Conservation (phyloP, 2,797 vertebrate genomes). For the Pelobates cultripes region DNA sequence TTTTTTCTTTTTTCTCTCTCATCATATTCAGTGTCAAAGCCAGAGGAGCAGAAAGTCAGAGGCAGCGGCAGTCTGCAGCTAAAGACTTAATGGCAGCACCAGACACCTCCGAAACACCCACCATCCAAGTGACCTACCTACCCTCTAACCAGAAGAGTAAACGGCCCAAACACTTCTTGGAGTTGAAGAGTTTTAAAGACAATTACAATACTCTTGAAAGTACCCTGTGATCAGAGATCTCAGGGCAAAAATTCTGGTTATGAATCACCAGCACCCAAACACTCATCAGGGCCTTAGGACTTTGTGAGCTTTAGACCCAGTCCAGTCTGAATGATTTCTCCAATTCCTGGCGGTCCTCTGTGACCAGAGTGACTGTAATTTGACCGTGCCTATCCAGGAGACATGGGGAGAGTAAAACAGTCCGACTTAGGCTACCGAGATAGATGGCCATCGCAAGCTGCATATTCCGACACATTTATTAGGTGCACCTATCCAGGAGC, state of each 20-base stretch:
- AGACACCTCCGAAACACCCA: constrained; percentile 72
- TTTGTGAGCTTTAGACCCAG: background rate
- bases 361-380: background rate
- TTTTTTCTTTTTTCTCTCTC: constrained; percentile 1
- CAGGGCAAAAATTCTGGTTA: background rate
- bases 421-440: background rate
- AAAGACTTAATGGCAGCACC: constrained; percentile 85
- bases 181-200: constrained; percentile 97
- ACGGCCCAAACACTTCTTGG: constrained; percentile 90
- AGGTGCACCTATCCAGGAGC: too few relatives aligned
- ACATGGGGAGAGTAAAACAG: background rate
- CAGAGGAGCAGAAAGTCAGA: constrained; percentile 73
- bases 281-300: background rate
- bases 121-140: constrained; percentile 91
- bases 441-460: background rate
- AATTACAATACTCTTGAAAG: constrained; percentile 97
- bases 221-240: constrained; percentile 74
- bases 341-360: too few relatives aligned
- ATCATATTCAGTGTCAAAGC: constrained; percentile 77
- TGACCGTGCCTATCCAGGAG: background rate
- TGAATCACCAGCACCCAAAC: background rate
- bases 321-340: background rate
- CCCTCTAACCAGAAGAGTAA: constrained; percentile 90
- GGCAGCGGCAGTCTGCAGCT: constrained; percentile 89
- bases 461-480: too few relatives aligned